Base-by-base conservation (phyloP, 2,888 invertebrate species). In the Temnothorax ravouxi region DNA sequence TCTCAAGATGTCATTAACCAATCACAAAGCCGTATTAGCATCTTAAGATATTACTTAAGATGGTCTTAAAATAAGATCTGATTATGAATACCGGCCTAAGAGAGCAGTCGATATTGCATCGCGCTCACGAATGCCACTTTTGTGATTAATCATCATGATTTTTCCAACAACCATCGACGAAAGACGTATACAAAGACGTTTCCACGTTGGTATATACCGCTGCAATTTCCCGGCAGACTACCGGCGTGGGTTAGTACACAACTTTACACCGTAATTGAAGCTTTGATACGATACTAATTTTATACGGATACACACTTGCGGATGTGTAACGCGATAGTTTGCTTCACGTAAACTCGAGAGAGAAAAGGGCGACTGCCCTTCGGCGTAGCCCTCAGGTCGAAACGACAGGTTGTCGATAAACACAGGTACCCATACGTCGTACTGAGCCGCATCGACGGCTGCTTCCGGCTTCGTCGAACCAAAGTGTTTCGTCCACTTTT, bases 361-460 rank as follows among this genome's bases (percentile, higher is more conserved):
- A 83, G 84, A 86, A 75, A 84, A 84, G 85, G 85, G 85, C 85
- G 84, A 83, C 87, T 86, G 84, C 87, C 85, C 85, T 88, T 85
- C 84, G 84, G 86, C 89, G 67, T 88, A 85, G 84, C 87, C 77
- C 84, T 64, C 84, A 71, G 81, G 56, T 87, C 25, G 69, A 71
- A 80, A 59, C 88, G 91, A 89, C 91, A 89, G 90, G 88, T 91
- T 91, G 90, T 90, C 87, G 87, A 88, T 91, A 89, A 88, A 89
- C 84, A 87, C 81, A 87, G 84, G 85, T 76, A 86, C 81, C 50
- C 83, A 86, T 84, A 83, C 87, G 71, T 84, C 66, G 72, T 84
- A 69, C 64, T 34, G 74, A 84, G 83, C 84, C 71, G 50, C 69
- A 84, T 87, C 75, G 71, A 87, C 66, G 83, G 77, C 83, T 72